Base-by-base conservation (phyloP, 2,888 invertebrate species). In the Cyrtodaria siliqua region DNA sequence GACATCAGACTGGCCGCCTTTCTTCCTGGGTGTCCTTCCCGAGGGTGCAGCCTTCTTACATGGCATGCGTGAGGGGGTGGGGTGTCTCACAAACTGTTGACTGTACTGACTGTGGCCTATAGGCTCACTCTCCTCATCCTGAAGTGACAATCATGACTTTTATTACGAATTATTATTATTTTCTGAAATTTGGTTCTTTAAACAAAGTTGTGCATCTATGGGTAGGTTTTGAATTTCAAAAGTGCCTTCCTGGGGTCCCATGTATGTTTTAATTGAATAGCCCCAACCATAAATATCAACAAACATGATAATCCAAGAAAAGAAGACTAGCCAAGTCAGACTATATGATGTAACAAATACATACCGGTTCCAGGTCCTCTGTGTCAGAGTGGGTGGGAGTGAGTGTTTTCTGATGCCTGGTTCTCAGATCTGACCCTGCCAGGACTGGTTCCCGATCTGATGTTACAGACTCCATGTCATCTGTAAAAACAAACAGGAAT, bases 401-500 rank as follows among this genome's bases (percentile, higher is more conserved):
- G 23, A 26, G 47, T 38, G 47, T 64, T 50, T 4, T 23, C 42
- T 40, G 57, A 52, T 24, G 26, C 23, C 14, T 50, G 50, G 3
- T 14, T 14, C 20, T 24, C 26, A 20, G 14, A 14, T 77, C 67
- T 55, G 82, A 75, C 23, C 78, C 82, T 38, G 81, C 56, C 16
- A 85, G 40, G 8, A 86, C 69, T 9, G 83, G 77, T 42, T 87
- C 87, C 26, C 71, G 78, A 33, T 86, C 87, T 23, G 84, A 83
- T 12, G 69, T 56, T 26, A 68, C 79, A n/a, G 86, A 86, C 42
- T 72, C 77, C 20, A 64, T 2, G 68, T 81, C 86, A 66, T 86
- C 86, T 86, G 44, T 0, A 69, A 52, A 60, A 57, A n/a, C n/a
- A n/a, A n/a, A n/a, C n/a, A n/a, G n/a, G n/a, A n/a, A n/a, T n/a